These are phyloP conservation scores for Pantala flavescens DNA, from an alignment of 1,140 invertebrate species.

Conservation along the genomic window DNA sequence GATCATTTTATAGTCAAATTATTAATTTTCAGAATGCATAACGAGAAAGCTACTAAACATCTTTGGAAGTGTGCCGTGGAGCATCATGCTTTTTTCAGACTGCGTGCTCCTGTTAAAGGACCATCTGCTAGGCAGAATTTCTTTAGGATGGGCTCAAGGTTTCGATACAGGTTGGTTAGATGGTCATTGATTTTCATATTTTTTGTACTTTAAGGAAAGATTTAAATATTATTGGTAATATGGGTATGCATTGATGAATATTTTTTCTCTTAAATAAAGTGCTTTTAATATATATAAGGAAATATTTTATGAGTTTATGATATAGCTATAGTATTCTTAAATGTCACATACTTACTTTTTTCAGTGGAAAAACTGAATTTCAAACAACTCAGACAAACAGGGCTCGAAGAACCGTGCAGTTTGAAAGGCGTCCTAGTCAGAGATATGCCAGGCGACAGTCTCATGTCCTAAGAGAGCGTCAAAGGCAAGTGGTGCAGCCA, in stretches of 20 bases:
- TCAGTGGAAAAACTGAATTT: slow-evolving; percentile 80
- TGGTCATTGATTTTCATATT: background rate
- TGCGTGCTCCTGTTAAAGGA: slow-evolving; percentile 81
- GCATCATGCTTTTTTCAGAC: slow-evolving; percentile 95
- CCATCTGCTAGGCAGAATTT: slow-evolving; percentile 86
- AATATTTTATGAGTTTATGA: too few relatives aligned
- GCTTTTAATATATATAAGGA: too few relatives aligned
- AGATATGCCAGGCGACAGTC: slow-evolving; percentile 83
- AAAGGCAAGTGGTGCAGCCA: slow-evolving; percentile 43
- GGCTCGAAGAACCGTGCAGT: slow-evolving; percentile 81
- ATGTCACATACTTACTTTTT: too few relatives aligned
- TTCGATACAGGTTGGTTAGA: slow-evolving; percentile 70
- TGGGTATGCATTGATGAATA: too few relatives aligned
- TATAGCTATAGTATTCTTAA: too few relatives aligned
- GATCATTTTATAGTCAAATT: background rate
- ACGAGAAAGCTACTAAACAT: slow-evolving; percentile 97
- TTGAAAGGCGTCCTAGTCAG: slow-evolving; percentile 92
- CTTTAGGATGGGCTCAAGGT: slow-evolving; percentile 92
- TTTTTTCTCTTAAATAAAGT: too few relatives aligned
- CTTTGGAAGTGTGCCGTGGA: slow-evolving; percentile 99
- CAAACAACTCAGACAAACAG: slow-evolving; percentile 84
- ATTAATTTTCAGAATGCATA: slow-evolving; percentile 54
- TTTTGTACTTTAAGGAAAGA: background rate
- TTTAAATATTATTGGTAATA: too few relatives aligned
- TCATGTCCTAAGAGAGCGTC: slow-evolving; percentile 65